phyloP scores from a whole-genome alignment of 2,797 vertebrate genomes.

The Gambelia wislizenii region DNA sequence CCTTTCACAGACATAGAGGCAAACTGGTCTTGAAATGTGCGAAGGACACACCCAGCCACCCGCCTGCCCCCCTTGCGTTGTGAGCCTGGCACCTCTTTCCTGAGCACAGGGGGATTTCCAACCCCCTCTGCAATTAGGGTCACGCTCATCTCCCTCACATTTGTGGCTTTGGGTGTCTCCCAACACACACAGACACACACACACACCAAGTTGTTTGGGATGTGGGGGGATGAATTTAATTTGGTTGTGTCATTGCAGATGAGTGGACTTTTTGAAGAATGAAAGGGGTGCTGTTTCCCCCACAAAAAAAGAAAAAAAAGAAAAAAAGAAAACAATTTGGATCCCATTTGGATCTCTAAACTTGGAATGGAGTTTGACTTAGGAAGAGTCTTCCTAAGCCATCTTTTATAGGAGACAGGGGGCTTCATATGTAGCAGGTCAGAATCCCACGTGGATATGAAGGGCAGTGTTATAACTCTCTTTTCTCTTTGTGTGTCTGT shows the following conservation, averaged over 20 bases:
- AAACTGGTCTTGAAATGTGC: slow-evolving; percentile 14
- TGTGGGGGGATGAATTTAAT: slow-evolving; percentile 38
- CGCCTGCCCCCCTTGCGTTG: background rate
- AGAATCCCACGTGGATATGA: background rate
- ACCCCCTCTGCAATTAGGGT: background rate
- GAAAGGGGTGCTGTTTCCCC: slow-evolving; percentile 25
- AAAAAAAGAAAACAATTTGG: background rate
- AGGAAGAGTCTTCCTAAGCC: slow-evolving; percentile 4
- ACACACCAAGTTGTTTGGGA: no score
- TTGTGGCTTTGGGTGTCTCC: background rate
- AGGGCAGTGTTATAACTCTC: background rate
- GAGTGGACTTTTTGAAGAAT: slow-evolving; percentile 58
- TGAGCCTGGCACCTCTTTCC: background rate
- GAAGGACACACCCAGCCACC: background rate
- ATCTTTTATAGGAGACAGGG: slow-evolving; percentile 25
- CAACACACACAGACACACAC: background rate
- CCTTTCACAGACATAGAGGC: slow-evolving; percentile 47
- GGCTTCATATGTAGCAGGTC: no score
- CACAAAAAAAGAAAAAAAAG: background rate
- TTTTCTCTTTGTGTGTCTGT: background rate
- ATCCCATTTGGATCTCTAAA: slow-evolving; percentile 43
- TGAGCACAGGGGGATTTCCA: background rate
- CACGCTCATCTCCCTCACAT: rapidly evolving
- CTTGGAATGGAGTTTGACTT: slow-evolving; percentile 30
- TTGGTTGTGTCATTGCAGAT: slow-evolving; percentile 19